Evolutionary conservation across 2,888 invertebrate species (phyloP), one percentile per base, ranked within the genome.

Genomic region (Seladonia tumulorum): DNA sequence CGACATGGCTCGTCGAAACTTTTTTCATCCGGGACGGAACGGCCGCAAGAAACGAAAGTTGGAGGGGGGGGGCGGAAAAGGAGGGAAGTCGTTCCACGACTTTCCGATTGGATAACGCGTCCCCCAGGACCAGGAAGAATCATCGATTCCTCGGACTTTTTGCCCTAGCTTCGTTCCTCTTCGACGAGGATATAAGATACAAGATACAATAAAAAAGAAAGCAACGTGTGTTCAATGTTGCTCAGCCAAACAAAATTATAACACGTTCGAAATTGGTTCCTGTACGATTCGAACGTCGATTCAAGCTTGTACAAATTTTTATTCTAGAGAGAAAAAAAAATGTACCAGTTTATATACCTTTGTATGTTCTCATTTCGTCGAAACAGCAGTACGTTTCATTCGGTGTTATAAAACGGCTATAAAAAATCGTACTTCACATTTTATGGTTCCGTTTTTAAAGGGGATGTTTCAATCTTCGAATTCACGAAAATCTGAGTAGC

Each of bases 1-100:
- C 68, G 76, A 49, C 83, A 66, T 1, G 71, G 25, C 14, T 66
- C 16, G 82, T 25, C 3, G 72, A 72, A 73, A 83, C 66, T 76
- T 83, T 83, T 77, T 82, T 82, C 83, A 68, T 83, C 35, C 35
- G 22, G 57, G 7, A n/a, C 39, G 39, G 29, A 49, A 76, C 39
- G 16, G 7, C 12, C 18, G 1, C 8, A 22, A 63, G 14, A 53
- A 35, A 14, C 16, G 76, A 14, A 18, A 16, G 35, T 5, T 53
- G 53, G 35, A 10, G 8, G 39, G 18, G 53, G 35, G 22, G 8
- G 39, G 18, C 25, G 16, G 10, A 8, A 42, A 0, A 14, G 18
- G 29, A 10, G 18, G 76, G 45, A 76, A 70, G 72, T 73, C 76
- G 72, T 82, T 2, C 66, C 39, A 45, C 16, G 66, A 83, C 57